Evolutionary conservation across 2,113 vertebrate species (phyloP).

Genomic region (Odontophorus gujanensis): DNA sequence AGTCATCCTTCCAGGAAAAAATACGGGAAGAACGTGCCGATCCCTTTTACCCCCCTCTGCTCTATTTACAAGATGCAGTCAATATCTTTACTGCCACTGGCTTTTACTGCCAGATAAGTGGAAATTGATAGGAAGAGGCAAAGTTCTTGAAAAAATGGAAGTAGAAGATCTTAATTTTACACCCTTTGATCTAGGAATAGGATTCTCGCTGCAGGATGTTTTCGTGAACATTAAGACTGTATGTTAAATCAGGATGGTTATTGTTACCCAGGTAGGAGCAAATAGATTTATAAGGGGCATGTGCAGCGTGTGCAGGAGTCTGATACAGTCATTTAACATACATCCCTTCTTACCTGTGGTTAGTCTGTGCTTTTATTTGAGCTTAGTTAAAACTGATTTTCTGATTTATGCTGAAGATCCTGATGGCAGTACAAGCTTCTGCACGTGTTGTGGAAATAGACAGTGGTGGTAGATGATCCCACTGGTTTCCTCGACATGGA

Average conservation of each 20-base stretch:
- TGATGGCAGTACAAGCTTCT: not conserved
- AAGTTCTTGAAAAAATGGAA: not conserved
- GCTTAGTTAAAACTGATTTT: not conserved
- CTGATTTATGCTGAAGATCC: not conserved
- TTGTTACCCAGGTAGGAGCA: not conserved
- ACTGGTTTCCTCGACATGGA: not conserved
- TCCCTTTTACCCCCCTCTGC: accelerated
- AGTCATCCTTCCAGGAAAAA: not conserved
- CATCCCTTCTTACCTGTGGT: not conserved
- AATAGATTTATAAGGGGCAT: not conserved
- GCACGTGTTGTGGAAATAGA: not conserved
- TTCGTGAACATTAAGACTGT: accelerated
- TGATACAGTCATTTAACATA: not conserved
- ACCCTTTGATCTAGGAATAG: not conserved
- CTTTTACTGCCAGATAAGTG: not conserved
- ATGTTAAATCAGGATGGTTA: not conserved
- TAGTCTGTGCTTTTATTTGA: not conserved
- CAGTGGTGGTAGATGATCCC: not conserved
- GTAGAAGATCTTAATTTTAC: not conserved
- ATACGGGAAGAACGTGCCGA: not conserved
- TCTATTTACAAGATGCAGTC: not conserved
- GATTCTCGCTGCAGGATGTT: not conserved
- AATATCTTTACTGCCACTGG: not conserved
- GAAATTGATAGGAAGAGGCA: not conserved
- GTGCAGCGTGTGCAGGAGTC: not conserved